phyloP scores from a whole-genome alignment of 2,888 invertebrate species.

The Icerya purchasi region DNA sequence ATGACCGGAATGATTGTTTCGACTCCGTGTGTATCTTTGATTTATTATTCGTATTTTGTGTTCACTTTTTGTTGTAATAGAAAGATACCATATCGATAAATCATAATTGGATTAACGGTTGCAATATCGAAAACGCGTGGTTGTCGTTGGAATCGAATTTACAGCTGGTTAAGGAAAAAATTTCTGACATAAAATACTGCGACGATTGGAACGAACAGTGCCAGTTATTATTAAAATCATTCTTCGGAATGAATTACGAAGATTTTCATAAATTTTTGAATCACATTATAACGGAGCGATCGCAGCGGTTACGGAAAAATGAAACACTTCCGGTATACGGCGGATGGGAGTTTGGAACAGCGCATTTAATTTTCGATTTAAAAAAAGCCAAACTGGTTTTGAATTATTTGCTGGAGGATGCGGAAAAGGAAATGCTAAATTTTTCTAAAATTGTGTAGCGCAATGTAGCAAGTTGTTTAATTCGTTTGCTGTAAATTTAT shows the following conservation, averaged over 20 bases:
- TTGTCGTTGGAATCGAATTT: constrained; percentile 39
- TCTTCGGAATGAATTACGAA: constrained; percentile 53
- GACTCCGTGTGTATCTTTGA: too few species aligned
- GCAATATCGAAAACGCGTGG: constrained; percentile 59
- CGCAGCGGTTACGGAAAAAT: constrained; percentile 27
- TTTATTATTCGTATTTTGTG: too few species aligned
- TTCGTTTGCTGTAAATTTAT: too few species aligned
- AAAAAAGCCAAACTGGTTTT: constrained; percentile 18
- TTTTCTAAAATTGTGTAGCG: too few species aligned
- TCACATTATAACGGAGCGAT: constrained; percentile 38
- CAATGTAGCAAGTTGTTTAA: too few species aligned
- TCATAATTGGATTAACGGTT: constrained; percentile 92
- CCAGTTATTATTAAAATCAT: constrained; percentile 53
- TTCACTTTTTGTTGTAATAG: constrained; percentile 25
- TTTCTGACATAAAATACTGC: constrained; percentile 44
- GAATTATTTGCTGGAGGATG: background rate
- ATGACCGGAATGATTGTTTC: too few species aligned
- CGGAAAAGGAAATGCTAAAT: background rate
- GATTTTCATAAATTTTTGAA: constrained; percentile 43
- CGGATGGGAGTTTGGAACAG: constrained; percentile 26
- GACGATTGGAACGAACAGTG: constrained; percentile 53
- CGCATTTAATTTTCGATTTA: constrained; percentile 31
- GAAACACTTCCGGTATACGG: constrained; percentile 24
- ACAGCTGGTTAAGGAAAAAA: constrained; percentile 48
- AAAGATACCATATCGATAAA: constrained; percentile 88